phyloP scores from a whole-genome alignment of 1,140 invertebrate species.

The Dendroctonus ponderosae region DNA sequence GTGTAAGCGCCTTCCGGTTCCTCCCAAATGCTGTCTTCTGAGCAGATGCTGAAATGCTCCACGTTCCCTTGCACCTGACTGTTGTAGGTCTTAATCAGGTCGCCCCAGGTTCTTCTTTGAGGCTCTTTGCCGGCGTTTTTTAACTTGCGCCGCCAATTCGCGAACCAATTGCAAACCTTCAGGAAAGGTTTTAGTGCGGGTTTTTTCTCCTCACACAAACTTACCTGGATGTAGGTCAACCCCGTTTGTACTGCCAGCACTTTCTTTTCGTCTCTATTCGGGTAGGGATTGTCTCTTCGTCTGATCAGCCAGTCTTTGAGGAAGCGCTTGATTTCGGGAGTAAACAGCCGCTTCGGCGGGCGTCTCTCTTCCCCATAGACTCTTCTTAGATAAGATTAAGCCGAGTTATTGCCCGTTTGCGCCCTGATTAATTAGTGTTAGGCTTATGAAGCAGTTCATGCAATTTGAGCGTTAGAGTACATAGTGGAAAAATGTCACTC shows the following conservation, averaged over 20 bases:
- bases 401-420: too few relatives aligned
- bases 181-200: constrained; percentile 12
- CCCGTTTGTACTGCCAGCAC: constrained; percentile 65
- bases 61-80: constrained; percentile 68
- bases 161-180: constrained; percentile 75
- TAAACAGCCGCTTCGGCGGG: constrained; percentile 67
- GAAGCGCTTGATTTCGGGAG: constrained; percentile 70
- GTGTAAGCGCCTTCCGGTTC: constrained; percentile 53
- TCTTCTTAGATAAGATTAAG: constrained; percentile 48
- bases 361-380: constrained; percentile 58
- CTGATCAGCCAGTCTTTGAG: constrained; percentile 71
- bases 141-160: constrained; percentile 70
- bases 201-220: background rate
- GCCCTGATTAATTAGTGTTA: too few relatives aligned
- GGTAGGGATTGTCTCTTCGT: constrained; percentile 70
- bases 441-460: too few relatives aligned
- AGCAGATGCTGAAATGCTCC: constrained; percentile 72
- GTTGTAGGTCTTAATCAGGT: constrained; percentile 71
- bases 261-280: constrained; percentile 70
- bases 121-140: constrained; percentile 67
- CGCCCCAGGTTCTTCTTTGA: constrained; percentile 66
- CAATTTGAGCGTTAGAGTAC: too few relatives aligned
- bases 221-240: constrained; percentile 67
- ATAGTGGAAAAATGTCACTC: too few relatives aligned
- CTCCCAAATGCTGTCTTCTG: constrained; percentile 72